Conservation (phyloP, 2,888 invertebrate species). For the Morpho helenor region DNA sequence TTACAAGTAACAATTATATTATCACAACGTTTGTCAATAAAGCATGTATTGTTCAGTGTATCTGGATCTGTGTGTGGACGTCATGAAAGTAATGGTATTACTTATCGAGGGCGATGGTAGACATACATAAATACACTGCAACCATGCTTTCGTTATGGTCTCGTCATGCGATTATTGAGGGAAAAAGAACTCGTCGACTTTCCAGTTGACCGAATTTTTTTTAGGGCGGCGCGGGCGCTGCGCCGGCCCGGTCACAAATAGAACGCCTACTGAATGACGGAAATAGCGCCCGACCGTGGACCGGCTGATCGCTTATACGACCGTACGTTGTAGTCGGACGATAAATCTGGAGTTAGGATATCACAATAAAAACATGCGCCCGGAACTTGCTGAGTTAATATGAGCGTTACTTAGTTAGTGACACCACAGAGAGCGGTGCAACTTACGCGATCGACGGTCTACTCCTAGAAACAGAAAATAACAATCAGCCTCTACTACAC, state of each 20-base stretch:
- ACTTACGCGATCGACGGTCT: constrained; percentile 80
- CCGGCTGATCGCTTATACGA: constrained; percentile 39
- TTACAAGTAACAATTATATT: constrained; percentile 37
- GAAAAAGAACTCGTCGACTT: constrained; percentile 45
- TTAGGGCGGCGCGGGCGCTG: constrained; percentile 65
- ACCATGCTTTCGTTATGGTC: constrained; percentile 56
- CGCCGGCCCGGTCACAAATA: constrained; percentile 59
- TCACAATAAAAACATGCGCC: constrained; percentile 48
- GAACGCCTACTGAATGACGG: constrained; percentile 57
- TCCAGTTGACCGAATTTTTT: constrained; percentile 61
- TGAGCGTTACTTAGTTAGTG: constrained; percentile 67
- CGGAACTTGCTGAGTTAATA: constrained; percentile 64
- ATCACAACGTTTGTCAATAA: constrained; percentile 43
- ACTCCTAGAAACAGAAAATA: constrained; percentile 80
- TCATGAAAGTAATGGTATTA: constrained; percentile 26
- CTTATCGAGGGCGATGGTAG: constrained; percentile 30
- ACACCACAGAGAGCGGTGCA: constrained; percentile 78
- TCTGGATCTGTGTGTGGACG: constrained; percentile 24
- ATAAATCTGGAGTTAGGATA: constrained; percentile 44
- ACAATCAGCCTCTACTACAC: constrained; percentile 73
- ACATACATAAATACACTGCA: constrained; percentile 28
- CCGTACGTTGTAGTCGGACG: constrained; percentile 52
- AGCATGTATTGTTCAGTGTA: constrained; percentile 29
- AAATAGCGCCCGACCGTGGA: constrained; percentile 56
- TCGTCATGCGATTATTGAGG: constrained; percentile 53